Base-by-base conservation (phyloP, 2,888 invertebrate species). In the Trichogramma dendrolimi region DNA sequence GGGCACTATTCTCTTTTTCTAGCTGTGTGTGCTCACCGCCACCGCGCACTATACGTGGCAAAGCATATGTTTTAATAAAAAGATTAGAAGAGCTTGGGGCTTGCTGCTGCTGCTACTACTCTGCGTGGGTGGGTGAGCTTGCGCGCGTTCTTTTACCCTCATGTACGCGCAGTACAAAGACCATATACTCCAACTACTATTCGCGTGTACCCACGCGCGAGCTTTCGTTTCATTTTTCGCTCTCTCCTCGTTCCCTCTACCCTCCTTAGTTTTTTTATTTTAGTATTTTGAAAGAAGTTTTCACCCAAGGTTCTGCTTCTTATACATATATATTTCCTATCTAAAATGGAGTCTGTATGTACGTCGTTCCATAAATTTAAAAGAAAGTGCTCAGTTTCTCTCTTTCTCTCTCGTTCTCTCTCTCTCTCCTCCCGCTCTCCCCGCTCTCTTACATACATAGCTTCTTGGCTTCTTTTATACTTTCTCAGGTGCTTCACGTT, bases 291-390 rank as follows among this genome's bases (percentile, higher is more conserved):
- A 27, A 27, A 47, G 58, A 42, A 59, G 52, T 61, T 61, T 60
- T 55, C 59, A 56, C 58, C 52, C 43, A 8, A 40, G 6, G 40
- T 50, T 56, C 61, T 53, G 51, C 47, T 61, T 54, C 42, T 60
- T 62, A 49, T 27, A 27, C 27, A 27, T 27, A 27, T 62, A 64
- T 64, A 59, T 61, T 59, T 60, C 52, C 58, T 60, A 65, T 65
- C 58, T 60, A 55, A 55, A 58, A 61, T 56, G 58, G 41, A 62
- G 62, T 52, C 58, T 58, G 61, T 62, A 27, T 27, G 62, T 65
- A 60, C 55, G 60, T 60, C 58, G 65, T 65, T 65, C 56, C 65
- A 65, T 65, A 62, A 60, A 65, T 65, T 65, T 65, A 62, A 65
- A 62, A 60, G 60, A 44, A 55, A 60, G 65, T 62, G 50, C 62